Evolutionary conservation across 1,140 invertebrate genomes (phyloP), one percentile per base, ranked within the genome.

Genomic region (Drosophila busckii): DNA sequence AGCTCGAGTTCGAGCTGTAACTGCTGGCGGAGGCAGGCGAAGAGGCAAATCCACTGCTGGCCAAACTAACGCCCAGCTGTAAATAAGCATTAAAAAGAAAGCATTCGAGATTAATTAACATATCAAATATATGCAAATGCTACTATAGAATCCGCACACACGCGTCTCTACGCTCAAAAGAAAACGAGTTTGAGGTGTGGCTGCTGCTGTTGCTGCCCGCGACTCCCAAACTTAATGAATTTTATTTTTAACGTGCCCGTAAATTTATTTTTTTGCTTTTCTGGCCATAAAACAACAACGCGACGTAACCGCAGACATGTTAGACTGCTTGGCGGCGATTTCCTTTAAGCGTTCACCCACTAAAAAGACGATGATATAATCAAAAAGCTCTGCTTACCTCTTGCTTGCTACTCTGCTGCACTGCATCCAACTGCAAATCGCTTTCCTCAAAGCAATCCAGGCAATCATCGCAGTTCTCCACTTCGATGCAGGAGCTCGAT

Each of bases 281-380:
- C n/a, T n/a, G n/a, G n/a, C n/a, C n/a, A n/a, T n/a, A 61, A 32
- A 45, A 35, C 16, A 35, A 41, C 35, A 26, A 2, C 19, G 9
- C 35, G 16, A 37, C 35, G 19, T 34, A 61, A 61, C 13, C 40
- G 1, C 41, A 37, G 58, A 64, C 64, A 49, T 19, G 65, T 62
- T 62, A 66, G 66, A 70, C 62, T 20, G 62, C 63, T 56, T 66
- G 63, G 62, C 50, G 62, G 8, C 48, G 40, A 41, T 41, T 69
- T 60, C 55, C 65, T 69, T 42, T 9, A 37, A 23, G 19, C 38
- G 26, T 17, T 42, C 37, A n/a, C 37, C 28, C 38, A 37, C 28
- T 29, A 2, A 13, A 6, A 4, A 3, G 20, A 6, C 4, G 12
- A 17, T 48, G 61, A 48, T 25, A 31, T 60, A 60, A 37, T 37